phyloP scores from a whole-genome alignment of 92 coral and sea anemone species.

The Phenganax marumi region DNA sequence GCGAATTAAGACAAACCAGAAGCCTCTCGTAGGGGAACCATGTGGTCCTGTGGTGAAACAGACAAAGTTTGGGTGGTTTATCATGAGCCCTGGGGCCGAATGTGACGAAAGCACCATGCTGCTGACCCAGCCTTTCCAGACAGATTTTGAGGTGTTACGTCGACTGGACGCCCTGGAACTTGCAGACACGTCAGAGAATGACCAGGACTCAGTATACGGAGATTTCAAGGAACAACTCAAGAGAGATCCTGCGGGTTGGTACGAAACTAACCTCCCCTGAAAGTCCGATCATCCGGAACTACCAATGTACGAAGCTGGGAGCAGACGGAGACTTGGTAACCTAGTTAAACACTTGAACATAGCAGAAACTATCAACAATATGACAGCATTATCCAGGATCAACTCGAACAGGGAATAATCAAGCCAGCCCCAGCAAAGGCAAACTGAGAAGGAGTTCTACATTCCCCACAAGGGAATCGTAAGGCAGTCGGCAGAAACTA shows the following conservation, averaged over 20 bases:
- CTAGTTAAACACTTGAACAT: conserved; percentile 7
- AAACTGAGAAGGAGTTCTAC: conserved; percentile 16
- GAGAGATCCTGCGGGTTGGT: conserved; percentile 5
- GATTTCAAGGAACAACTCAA: conserved; percentile 36
- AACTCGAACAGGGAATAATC: background rate
- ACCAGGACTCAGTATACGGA: conserved; percentile 26
- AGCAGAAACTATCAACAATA: conserved; percentile 9
- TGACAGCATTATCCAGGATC: conserved; percentile 25
- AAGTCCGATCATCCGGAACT: conserved; percentile 27
- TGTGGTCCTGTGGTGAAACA: conserved; percentile 34
- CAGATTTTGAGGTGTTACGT: conserved; percentile 38
- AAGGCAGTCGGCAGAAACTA: too few species aligned
- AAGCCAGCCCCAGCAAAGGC: background rate
- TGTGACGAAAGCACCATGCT: too few species aligned
- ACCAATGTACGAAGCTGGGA: conserved; percentile 20
- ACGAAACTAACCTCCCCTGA: conserved; percentile 39
- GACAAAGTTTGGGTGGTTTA: conserved; percentile 28
- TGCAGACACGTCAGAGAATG: conserved; percentile 36
- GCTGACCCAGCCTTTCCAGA: conserved; percentile 41
- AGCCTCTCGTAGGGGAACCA: conserved; percentile 17
- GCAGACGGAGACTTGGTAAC: conserved; percentile 19
- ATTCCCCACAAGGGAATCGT: too few species aligned
- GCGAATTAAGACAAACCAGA: conserved; percentile 21
- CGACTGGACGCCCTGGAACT: conserved; percentile 42
- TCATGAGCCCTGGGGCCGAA: conserved; percentile 30